Evolutionary conservation across 2,888 invertebrate species (phyloP), one percentile per base, ranked within the genome.

Genomic region (Gonocerus acuteangulatus): DNA sequence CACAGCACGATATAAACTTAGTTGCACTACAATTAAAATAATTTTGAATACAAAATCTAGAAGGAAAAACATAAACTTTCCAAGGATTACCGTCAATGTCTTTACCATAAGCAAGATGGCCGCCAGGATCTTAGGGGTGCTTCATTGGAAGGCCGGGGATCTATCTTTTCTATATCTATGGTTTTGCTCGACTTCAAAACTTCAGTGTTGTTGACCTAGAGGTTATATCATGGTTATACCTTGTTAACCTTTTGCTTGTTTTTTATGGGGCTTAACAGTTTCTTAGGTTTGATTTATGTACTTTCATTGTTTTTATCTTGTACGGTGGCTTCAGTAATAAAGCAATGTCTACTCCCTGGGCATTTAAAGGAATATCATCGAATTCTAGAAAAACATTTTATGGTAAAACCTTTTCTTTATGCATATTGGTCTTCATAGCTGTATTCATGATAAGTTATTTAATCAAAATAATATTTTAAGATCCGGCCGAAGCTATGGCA

Each of bases 401-500:
- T 47, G 57, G 57, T 57, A 19, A 47, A 23, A 9, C 4, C 11
- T 7, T 44, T 44, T 23, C 11, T 19, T n/a, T 21, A 19, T 18
- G n/a, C 11, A 16, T 42, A 18, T 1, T 16, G 18, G 3, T 2
- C 27, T 7, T n/a, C 16, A 39, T 22, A 9, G 15, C 3, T 11
- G n/a, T 44, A 18, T 1, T 23, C 15, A 15, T 23, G 16, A 42
- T 15, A 42, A 19, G 1, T 13, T 1, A 18, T 42, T 42, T 11
- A 42, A 13, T 4, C 44, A 6, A 11, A n/a, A 4, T n/a, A 13
- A 18, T 39, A n/a, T 45, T 73, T 71, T 19, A 71, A 81, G 82
- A 77, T 69, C 71, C 79, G 42, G 73, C 71, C 63, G 78, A 79
- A 64, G 79, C 79, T 68, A 72, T 81, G 23, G 76, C 77, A 66